A percentile compares a stretch with the other conserved stretches of the same genome.
These are phyloP conservation scores for Acrobasis suavella DNA, from an alignment of 2,888 invertebrate genomes.

Conservation along the genomic window DNA sequence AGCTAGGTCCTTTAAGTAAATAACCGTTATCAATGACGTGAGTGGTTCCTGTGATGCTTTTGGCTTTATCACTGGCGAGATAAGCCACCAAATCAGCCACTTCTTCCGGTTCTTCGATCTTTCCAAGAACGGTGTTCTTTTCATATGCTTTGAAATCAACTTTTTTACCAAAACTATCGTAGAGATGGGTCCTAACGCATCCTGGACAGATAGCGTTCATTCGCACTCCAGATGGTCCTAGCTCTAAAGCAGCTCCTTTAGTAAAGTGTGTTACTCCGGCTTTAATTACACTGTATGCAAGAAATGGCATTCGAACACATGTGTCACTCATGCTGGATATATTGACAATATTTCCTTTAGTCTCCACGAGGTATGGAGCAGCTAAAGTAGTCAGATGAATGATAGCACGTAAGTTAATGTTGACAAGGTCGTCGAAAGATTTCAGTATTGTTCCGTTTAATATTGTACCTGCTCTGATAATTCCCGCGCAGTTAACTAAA, in stretches of 20 bases:
- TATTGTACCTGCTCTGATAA: neutral
- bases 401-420: neutral
- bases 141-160: neutral
- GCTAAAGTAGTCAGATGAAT: neutral
- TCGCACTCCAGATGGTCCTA: constrained; percentile 16
- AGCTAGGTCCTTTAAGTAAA: neutral
- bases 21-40: constrained; percentile 28
- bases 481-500: neutral
- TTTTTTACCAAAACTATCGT: neutral
- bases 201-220: constrained; percentile 23
- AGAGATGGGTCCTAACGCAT: constrained; percentile 26
- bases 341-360: neutral
- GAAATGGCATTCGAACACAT: neutral
- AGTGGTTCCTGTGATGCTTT: constrained; percentile 29
- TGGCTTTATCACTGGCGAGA: constrained; percentile 30
- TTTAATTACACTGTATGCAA: neutral
- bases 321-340: neutral
- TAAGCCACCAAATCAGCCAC: constrained; percentile 29
- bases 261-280: constrained; percentile 26
- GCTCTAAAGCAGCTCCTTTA: constrained; percentile 27
- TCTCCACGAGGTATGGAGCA: neutral
- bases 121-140: constrained; percentile 7
- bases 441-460: neutral
- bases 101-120: constrained; percentile 26
- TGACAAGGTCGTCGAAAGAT: neutral